phyloP scores from a whole-genome alignment of 2,113 vertebrate genomes.

The Pagrus major region DNA sequence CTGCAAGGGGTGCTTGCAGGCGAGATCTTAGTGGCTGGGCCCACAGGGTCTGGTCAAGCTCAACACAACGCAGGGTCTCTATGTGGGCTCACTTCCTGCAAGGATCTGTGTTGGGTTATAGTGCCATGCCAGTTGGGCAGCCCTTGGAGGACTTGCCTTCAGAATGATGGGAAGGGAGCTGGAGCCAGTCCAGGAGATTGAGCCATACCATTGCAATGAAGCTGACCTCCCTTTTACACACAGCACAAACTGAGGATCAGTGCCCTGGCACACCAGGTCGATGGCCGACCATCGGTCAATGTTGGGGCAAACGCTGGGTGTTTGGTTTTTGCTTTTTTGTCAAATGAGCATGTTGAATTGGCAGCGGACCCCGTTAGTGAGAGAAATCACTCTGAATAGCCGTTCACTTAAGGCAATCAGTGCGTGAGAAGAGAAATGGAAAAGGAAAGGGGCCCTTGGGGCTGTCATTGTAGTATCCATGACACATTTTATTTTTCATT shows the following conservation, averaged over 20 bases:
- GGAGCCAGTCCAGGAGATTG: neutral
- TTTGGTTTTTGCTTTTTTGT: too few relatives aligned
- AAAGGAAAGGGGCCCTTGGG: too few relatives aligned
- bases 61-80: conserved; percentile 15
- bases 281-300: too few relatives aligned
- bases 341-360: too few relatives aligned
- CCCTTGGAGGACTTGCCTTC: neutral
- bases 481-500: too few relatives aligned
- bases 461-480: too few relatives aligned
- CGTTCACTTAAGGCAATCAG: too few relatives aligned
- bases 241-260: neutral
- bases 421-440: too few relatives aligned
- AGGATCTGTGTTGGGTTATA: conserved; percentile 10
- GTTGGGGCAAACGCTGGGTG: too few relatives aligned
- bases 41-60: conserved; percentile 4
- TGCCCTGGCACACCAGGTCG: too few relatives aligned
- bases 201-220: neutral
- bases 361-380: too few relatives aligned
- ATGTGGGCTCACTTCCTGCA: neutral
- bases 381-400: too few relatives aligned
- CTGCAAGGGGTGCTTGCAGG: conserved; percentile 1
- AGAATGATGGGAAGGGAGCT: neutral
- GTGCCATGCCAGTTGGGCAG: neutral
- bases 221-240: neutral
- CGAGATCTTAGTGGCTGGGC: neutral